These are phyloP conservation scores for Notarius quadriscutis DNA, from an alignment of 2,113 vertebrate species.

Conservation along the genomic window DNA sequence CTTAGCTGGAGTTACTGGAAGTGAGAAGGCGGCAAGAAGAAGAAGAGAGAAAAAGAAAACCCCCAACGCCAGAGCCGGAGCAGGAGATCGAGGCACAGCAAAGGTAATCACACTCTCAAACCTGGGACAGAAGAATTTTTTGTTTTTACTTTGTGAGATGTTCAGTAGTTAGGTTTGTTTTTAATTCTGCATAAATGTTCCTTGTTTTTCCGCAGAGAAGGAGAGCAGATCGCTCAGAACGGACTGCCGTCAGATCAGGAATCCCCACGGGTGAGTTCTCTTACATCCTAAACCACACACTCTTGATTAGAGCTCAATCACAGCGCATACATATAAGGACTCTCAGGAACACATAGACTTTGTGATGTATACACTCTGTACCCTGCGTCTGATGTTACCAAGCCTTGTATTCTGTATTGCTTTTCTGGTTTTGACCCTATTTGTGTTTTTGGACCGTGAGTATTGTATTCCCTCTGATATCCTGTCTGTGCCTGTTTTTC, in stretches of 20 bases:
- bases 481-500: too few species aligned
- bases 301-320: too few species aligned
- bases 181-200: not conserved
- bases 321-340: too few species aligned
- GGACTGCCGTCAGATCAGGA: constrained; percentile 90
- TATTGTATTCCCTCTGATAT: too few species aligned
- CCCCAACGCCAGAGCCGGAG: constrained; percentile 78
- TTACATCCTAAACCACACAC: constrained; percentile 79
- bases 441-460: too few species aligned
- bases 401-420: too few species aligned
- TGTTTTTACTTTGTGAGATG: not conserved
- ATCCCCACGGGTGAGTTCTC: constrained; percentile 91
- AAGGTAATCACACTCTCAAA: constrained; percentile 69
- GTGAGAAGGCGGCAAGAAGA: constrained; percentile 93
- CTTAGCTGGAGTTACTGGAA: constrained; percentile 90
- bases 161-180: not conserved
- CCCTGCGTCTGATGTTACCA: too few species aligned
- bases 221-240: constrained; percentile 84
- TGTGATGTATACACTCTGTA: too few species aligned
- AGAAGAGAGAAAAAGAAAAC: constrained; percentile 86
- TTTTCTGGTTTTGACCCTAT: too few species aligned
- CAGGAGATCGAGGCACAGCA: constrained; percentile 80
- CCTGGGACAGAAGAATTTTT: too few species aligned
- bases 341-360: too few species aligned
- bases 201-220: constrained; percentile 64